Percentiles rank a stretch among this genome's conserved stretches.
phyloP scores from a whole-genome alignment of 2,888 invertebrate genomes.

The Dicranocentrus wangi region DNA sequence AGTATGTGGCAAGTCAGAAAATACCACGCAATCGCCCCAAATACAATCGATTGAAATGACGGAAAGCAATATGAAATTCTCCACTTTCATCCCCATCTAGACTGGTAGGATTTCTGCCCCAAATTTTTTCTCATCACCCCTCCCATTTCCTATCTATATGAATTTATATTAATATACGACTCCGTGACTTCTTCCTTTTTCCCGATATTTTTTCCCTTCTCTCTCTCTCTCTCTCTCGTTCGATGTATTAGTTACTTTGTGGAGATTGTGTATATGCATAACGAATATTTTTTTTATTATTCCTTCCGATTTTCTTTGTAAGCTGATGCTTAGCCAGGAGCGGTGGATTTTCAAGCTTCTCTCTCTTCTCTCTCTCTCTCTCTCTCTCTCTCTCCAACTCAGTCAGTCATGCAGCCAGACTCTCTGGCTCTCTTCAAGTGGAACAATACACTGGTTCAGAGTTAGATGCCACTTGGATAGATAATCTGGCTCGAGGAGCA shows the following conservation, averaged over 20 bases:
- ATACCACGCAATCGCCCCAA: conserved; percentile 73
- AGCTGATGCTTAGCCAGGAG: conserved; percentile 44
- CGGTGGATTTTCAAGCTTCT: too few relatives aligned
- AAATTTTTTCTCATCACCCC: conserved; percentile 71
- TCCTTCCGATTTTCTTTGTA: conserved; percentile 61
- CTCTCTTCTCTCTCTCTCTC: conserved; percentile 47
- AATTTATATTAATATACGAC: conserved; percentile 69
- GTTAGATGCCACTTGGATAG: conserved; percentile 48
- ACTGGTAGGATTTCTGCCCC: conserved; percentile 71
- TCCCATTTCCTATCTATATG: conserved; percentile 70
- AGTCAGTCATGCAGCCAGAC: conserved; percentile 22
- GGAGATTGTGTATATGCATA: conserved; percentile 56
- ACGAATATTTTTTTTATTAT: conserved; percentile 63
- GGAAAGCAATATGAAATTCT: conserved; percentile 73
- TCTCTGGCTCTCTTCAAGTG: neutral
- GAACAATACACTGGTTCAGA: conserved; percentile 24
- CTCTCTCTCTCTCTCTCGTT: conserved; percentile 26
- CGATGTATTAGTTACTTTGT: conserved; percentile 56
- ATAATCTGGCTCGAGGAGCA: conserved; percentile 44
- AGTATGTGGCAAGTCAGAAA: conserved; percentile 66
- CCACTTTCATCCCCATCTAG: conserved; percentile 72
- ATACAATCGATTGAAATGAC: conserved; percentile 73
- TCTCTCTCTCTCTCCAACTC: conserved; percentile 18
- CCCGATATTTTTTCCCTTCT: conserved; percentile 22
- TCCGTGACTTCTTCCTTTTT: conserved; percentile 50